These are phyloP conservation scores for human (Homo sapiens) DNA, from an alignment of 2,113 vertebrate genomes.

Conservation along the genomic window GRCh38 chr16:60816501-60817000, in stretches of 20 bases:
- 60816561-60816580: background rate
- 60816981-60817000: conserved; percentile 22
- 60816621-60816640: background rate
- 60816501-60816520: background rate
- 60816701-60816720: background rate
- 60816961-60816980: background rate
- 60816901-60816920: background rate
- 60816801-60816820: background rate
- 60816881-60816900: background rate
- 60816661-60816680: background rate
- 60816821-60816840: background rate
- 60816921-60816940: background rate
- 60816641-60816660: background rate
- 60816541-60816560: background rate
- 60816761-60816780: background rate
- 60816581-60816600: background rate
- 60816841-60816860: background rate
- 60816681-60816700: background rate
- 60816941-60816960: conserved; percentile 15
- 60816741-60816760: background rate
- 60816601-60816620: background rate
- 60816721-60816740: background rate
- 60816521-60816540: background rate
- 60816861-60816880: background rate
- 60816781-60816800: background rate